Evolutionary conservation across 2,797 vertebrate species (phyloP), one percentile per base, ranked within the genome.

Genomic region (Schizopygopsis malacanthus): DNA sequence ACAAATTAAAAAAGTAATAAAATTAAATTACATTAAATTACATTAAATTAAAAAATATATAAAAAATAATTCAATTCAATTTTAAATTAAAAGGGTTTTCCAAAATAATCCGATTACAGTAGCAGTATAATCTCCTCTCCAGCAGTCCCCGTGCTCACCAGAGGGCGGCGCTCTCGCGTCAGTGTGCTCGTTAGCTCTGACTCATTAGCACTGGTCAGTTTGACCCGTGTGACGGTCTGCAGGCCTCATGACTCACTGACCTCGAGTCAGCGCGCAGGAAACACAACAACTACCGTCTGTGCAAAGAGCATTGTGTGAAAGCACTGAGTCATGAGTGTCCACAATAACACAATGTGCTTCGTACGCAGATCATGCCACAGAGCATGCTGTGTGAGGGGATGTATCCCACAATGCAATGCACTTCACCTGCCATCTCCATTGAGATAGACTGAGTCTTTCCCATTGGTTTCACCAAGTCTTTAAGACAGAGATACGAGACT

Each of bases 381-480:
- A 50, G 20, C 45, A 25, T 28, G 3, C 47, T 20, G 43, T 37
- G 28, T 22, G 25, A 20, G 28, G 9, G 1, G 33, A 13, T 10
- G 33, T n/a, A 13, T 59, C 75, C 52, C 52, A 76, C 47, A 54
- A 76, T 54, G 73, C 73, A 33, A 76, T 54, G 73, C 73, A 33
- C 65, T 69, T 69, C 28, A 20, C 0, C 67, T 70, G 20, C 16
- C 65, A 69, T 37, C 33, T 8, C 16, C 16, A 8, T 2, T 37
- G 16, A 20, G 37, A 39, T 39, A n/a, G 25, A 15, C 25, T 33
- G 1, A 6, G 16, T 6, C 25, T 59, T 59, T 16, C 56, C 22
- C 9, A n/a, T 59, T 59, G 9, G 4, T 41, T 22, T 71, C 12
- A 4, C 10, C 1, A 39, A 16, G 2, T 33, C 63, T 65, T 67